Evolutionary conservation across 2,797 vertebrate species (phyloP).

Genomic region (Todus mexicanus): DNA sequence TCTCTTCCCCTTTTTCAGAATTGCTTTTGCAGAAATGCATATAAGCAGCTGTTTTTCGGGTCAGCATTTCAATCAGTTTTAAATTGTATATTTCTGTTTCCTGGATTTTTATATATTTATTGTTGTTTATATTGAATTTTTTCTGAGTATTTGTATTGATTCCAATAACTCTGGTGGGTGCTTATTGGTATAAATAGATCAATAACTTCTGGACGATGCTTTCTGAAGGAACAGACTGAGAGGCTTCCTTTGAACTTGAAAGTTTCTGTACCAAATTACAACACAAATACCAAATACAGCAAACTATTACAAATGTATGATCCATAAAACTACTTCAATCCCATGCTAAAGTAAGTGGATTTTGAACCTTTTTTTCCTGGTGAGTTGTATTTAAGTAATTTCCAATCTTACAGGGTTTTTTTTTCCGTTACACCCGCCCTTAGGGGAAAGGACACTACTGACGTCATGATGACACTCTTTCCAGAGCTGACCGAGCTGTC

Average conservation of each 20-base stretch:
- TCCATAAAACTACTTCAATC: background rate
- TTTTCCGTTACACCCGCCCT: background rate
- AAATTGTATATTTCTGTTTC: background rate
- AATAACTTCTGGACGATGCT: background rate
- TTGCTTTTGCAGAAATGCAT: background rate
- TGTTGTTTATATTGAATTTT: slow-evolving; percentile 25
- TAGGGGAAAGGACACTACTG: background rate
- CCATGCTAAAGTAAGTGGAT: background rate
- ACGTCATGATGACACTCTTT: background rate
- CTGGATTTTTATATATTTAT: background rate
- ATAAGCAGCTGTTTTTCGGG: background rate
- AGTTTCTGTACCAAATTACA: background rate
- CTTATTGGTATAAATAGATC: slow-evolving; percentile 9
- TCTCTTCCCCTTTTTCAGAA: background rate
- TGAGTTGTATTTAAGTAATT: background rate
- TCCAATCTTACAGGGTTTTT: background rate
- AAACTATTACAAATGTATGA: background rate
- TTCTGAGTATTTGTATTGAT: background rate
- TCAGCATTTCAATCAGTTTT: slow-evolving; percentile 36
- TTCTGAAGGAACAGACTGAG: background rate
- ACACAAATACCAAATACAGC: no score
- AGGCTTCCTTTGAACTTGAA: background rate
- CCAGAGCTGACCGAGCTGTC: background rate
- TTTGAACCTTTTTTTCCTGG: background rate
- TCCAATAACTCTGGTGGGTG: background rate